phyloP scores from a whole-genome alignment of 2,888 invertebrate species.

The Xylophagus ater region DNA sequence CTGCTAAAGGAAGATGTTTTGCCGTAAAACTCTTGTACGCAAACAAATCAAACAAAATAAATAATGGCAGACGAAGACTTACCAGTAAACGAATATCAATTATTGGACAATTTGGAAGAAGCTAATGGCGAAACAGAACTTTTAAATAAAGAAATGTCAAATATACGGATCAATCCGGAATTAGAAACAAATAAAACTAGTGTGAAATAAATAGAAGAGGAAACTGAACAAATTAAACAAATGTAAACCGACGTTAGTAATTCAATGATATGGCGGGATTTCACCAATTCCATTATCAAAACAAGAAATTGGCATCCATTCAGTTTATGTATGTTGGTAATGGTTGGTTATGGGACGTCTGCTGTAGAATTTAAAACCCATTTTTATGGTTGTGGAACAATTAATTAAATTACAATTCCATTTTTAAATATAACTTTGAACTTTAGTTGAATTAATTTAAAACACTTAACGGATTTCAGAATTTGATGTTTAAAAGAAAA shows the following conservation, averaged over 20 bases:
- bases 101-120: constrained; percentile 39
- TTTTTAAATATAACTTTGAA: too few species aligned
- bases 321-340: constrained; percentile 92
- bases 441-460: too few species aligned
- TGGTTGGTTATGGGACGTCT: constrained; percentile 97
- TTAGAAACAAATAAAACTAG: constrained; percentile 94
- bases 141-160: constrained; percentile 42
- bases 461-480: too few species aligned
- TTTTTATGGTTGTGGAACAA: constrained; percentile 98
- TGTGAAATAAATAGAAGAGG: constrained; percentile 98
- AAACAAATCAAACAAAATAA: too few species aligned
- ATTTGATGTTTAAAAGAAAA: too few species aligned
- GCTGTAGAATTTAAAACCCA: constrained; percentile 98
- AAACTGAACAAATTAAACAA: constrained; percentile 95
- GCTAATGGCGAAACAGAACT: constrained; percentile 39
- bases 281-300: constrained; percentile 60
- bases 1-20: too few species aligned
- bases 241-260: constrained; percentile 97
- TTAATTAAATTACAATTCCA: constrained; percentile 97
- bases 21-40: too few species aligned
- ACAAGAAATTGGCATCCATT: constrained; percentile 92
- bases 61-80: constrained; percentile 40
- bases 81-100: constrained; percentile 39
- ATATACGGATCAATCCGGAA: constrained; percentile 65
- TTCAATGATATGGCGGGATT: constrained; percentile 85